These are phyloP conservation scores for Protomyctophum bolini DNA, from an alignment of 2,113 vertebrate species.

Conservation along the genomic window DNA sequence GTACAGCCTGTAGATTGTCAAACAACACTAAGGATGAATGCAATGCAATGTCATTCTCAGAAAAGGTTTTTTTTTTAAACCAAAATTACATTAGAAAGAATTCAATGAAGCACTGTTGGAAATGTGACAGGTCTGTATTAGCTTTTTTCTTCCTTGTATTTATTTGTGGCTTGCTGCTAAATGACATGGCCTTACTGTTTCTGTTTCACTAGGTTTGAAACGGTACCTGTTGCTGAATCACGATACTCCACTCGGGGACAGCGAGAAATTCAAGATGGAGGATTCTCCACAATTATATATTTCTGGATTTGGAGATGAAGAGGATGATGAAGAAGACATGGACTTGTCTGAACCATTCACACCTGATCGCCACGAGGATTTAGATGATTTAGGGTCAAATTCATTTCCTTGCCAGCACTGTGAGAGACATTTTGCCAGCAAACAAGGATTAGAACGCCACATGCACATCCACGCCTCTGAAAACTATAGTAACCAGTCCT, in stretches of 20 bases:
- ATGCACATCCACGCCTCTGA: conserved; percentile 85
- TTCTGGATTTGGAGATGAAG: conserved; percentile 68
- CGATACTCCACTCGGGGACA: conserved; percentile 72
- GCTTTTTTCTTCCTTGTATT: not conserved
- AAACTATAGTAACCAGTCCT: conserved; percentile 81
- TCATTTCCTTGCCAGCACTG: conserved; percentile 88
- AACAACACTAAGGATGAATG: no score
- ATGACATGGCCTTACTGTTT: conserved; percentile 21
- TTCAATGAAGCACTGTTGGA: no score
- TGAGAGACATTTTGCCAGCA: conserved; percentile 86
- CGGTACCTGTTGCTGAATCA: conserved; percentile 72
- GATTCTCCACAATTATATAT: conserved; percentile 58
- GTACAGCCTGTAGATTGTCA: no score
- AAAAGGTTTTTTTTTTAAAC: no score
- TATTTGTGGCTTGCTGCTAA: not conserved
- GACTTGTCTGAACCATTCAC: conserved; percentile 9
- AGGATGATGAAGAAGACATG: conserved; percentile 58
- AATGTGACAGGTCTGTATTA: not conserved
- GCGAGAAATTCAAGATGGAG: conserved; percentile 66
- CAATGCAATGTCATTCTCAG: no score
- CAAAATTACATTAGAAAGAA: no score
- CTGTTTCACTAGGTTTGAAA: conserved; percentile 75
- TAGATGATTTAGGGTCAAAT: conserved; percentile 75
- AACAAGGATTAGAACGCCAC: conserved; percentile 88
- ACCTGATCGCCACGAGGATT: conserved; percentile 54